Evolutionary conservation across 2,113 vertebrate genomes (phyloP), one percentile per base, ranked within the genome.

Genomic region (Rhineura floridana): DNA sequence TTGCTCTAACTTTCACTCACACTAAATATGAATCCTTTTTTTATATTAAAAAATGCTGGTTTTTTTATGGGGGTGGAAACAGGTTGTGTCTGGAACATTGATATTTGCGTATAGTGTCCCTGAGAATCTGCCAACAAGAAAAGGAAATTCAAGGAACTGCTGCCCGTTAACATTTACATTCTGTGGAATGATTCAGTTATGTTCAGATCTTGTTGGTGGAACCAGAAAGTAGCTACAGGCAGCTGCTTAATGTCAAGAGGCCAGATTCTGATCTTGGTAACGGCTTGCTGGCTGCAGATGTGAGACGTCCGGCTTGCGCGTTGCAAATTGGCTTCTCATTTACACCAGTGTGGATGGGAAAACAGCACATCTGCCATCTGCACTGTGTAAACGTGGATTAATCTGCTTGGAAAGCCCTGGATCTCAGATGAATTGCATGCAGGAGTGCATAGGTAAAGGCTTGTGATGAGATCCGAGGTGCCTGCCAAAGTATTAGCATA

Each of bases 231-330:
- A 70, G 70, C 30, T 23, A 55, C 19, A 2, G 0, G 0, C 77
- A 52, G 63, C 25, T 89, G 87, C 90, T 91, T 81, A 88, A 87
- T 90, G 70, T 73, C 87, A 89, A 73, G 65, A 52, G 87, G 52
- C 2, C 90, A 89, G 84, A 59, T 89, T 77, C 0, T 0, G 81
- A 90, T 72, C 65, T 67, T 86, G 80, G 69, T 69, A 87, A 23
- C 77, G 77, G 78, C 17, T 30, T 59, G 25, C 36, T 9, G 2
- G 70, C 28, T 76, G 19, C 72, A 63, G 84, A 55, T 85, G 84
- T 33, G 59, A 48, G 77, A n/a, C 65, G 39, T 2, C 77, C 59
- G 62, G 36, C 48, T 59, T 55, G 80, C 69, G 8, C 84, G 30
- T 39, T 75, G 33, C 55, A 80, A 90, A 78, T 19, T 42, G 83